A percentile compares a stretch with the other conserved stretches of the same genome.
phyloP scores from a whole-genome alignment of 2,797 vertebrate species.

The Spheniscus humboldti region DNA sequence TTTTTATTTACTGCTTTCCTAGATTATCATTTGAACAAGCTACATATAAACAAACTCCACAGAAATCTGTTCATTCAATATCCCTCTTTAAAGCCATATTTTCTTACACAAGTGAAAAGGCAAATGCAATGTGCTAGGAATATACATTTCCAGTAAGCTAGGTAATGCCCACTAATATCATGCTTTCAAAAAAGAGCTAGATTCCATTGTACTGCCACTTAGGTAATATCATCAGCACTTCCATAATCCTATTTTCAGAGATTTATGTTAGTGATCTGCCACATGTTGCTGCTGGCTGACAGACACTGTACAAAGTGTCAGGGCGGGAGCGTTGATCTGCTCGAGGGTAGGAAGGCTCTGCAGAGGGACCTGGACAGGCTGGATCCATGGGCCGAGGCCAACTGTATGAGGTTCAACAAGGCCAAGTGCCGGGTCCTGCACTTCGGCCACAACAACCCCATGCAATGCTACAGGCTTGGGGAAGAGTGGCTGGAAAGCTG shows the following conservation, averaged over 20 bases:
- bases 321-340: no score
- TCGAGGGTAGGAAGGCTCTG: no score
- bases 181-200: neutral
- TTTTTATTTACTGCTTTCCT: neutral
- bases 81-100: neutral
- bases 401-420: no score
- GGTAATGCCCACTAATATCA: neutral
- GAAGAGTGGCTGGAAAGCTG: no score
- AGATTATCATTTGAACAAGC: neutral
- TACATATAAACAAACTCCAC: neutral
- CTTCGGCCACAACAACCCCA: no score
- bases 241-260: slow-evolving; percentile 51
- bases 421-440: no score
- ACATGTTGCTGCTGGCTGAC: slow-evolving; percentile 17
- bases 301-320: neutral
- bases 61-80: neutral
- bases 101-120: neutral
- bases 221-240: slow-evolving; percentile 19
- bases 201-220: slow-evolving; percentile 37
- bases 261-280: slow-evolving; percentile 31
- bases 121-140: neutral
- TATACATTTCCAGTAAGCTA: neutral
- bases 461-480: no score
- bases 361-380: no score
- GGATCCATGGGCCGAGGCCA: no score